Evolutionary conservation across 2,797 vertebrate species (phyloP), one percentile per base, ranked within the genome.

Genomic region (Rhinatrema bivittatum): DNA sequence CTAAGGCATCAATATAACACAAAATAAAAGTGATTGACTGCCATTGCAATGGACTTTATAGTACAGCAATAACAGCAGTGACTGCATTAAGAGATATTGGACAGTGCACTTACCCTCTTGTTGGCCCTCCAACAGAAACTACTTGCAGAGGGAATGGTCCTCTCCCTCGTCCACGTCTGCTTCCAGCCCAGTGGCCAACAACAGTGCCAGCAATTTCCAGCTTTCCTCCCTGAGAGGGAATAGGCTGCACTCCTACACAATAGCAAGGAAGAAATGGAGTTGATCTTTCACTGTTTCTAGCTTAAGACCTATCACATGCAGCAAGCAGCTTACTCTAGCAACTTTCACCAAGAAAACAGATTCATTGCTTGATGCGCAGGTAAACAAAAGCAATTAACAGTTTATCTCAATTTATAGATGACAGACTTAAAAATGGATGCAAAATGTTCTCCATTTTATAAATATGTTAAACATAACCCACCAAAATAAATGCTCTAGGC

Each of bases 141-240:
- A 96, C 90, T 69, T 95, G 92, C 25, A 93, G 60, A 41, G 91
- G 87, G 56, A 91, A 89, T 11, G 87, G 71, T 40, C 90, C 87
- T 53, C 91, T 84, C 20, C 91, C 91, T 17, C 88, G 83, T 48
- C 85, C 81, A 46, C 87, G 84, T 42, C 89, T 85, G 52, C 81
- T 87, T 46, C 93, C 93, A 7, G 90, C 91, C 94, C 94, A 97
- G 9, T 96, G 93, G 51, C 94, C 93, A 16, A 96, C 93, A 53
- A 97, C 91, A 1, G 93, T 97, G 63, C 94, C 94, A 9, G 93
- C 92, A 32, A 97, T 95, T 82, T 96, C 92, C 68, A 97, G 84
- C 68, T 96, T 97, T 57, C 91, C 94, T 55, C 91, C 94, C 72
- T 92, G 93, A 58, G 87, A 87, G 49, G 90, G 85, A 54, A 94